Base-by-base conservation (phyloP, 2,113 vertebrate genomes). In the Ibidorhyncha struthersii region DNA sequence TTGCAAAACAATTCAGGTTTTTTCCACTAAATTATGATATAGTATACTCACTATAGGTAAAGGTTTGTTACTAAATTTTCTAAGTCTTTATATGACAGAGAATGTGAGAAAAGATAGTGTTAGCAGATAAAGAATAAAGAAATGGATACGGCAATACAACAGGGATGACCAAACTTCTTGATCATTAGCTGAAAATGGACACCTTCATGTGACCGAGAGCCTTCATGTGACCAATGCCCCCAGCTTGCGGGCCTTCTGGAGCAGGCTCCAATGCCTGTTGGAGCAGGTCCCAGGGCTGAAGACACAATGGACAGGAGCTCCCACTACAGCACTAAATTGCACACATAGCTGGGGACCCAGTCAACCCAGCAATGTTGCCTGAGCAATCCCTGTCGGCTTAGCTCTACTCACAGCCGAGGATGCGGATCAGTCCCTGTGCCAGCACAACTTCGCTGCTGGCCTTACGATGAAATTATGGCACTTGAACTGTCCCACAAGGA, bases 371-470 rank as follows among this genome's bases (percentile, higher is more conserved):
- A 27, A 20, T 15, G 30, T 1, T 62, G 50, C n/a, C 66, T 40
- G 69, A 32, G 65, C 50, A 55, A 32, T 19, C 43, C 29, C 34
- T 58, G 27, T 34, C 70, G 62, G 12, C 40, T 77, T 65, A 65
- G 66, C 30, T 79, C 52, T 72, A 8, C 70, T 85, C 58, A 49
- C 36, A 86, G 0, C 26, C 34, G 56, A 86, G 40, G 66, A 56
- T 49, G 25, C 0, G 0, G 25, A 94, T 45, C 84, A 67, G 43
- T 71, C 2, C 1, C 29, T 22, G 40, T 9, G 34, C 53, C 63
- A 80, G 27, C 58, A 83, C 19, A 69, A 43, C 30, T 52, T 43
- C 0, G 0, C 40, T 61, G 52, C 36, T 86, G 55, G n/a, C 43
- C 10, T 50, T 30, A 27, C 2, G 2, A 32, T 74, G 74, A 36